These are phyloP conservation scores for Podarcis muralis DNA, from an alignment of 2,113 vertebrate genomes.

Conservation along the genomic window DNA sequence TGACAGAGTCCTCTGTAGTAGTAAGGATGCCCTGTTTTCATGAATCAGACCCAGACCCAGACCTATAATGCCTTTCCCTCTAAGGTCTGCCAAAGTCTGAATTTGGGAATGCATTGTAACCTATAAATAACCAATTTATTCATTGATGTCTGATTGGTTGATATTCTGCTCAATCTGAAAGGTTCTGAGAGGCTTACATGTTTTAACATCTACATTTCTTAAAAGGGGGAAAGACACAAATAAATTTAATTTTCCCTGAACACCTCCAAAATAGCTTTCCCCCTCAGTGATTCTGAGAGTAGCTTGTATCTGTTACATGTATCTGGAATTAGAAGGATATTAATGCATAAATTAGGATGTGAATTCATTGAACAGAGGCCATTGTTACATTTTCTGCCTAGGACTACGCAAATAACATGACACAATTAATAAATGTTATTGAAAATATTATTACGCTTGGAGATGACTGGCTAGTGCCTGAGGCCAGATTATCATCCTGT, in stretches of 20 bases:
- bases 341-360: neutral
- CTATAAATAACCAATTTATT: neutral
- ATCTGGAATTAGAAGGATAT: neutral
- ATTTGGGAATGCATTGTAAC: neutral
- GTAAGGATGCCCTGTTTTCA: neutral
- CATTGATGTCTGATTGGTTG: neutral
- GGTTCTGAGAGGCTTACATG: neutral
- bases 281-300: neutral
- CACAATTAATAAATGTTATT: neutral
- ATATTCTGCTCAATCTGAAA: neutral
- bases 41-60: neutral
- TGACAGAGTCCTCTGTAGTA: neutral
- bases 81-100: neutral
- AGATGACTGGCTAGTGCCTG: neutral
- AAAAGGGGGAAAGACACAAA: neutral
- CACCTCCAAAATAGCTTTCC: neutral
- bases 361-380: neutral
- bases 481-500: neutral
- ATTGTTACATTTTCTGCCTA: neutral
- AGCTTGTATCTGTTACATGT: neutral
- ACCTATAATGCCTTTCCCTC: neutral
- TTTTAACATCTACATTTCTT: neutral
- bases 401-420: too few relatives aligned
- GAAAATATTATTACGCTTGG: neutral
- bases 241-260: neutral